Conservation (phyloP, 2,888 invertebrate species). For the Apamea monoglypha region DNA sequence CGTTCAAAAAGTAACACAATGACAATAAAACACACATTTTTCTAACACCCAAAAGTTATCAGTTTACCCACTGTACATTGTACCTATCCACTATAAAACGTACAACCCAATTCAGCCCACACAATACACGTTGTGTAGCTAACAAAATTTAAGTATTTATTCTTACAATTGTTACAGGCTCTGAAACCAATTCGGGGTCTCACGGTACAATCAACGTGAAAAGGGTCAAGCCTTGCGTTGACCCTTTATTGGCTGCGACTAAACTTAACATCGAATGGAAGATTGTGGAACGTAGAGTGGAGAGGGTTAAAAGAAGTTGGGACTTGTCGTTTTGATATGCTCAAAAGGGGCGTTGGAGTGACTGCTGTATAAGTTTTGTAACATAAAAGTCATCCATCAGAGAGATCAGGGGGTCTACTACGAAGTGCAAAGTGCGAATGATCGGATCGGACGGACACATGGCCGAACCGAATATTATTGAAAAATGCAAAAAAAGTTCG, state of each 20-base stretch:
- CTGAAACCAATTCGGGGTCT: constrained; percentile 53
- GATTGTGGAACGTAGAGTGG: constrained; percentile 18
- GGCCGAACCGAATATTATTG: no score
- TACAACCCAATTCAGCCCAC: constrained; percentile 37
- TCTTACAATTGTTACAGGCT: constrained; percentile 58
- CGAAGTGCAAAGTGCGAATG: no score
- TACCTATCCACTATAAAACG: constrained; percentile 16
- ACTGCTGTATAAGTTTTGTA: background rate
- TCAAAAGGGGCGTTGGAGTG: background rate
- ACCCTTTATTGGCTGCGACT: constrained; percentile 64
- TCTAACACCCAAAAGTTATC: constrained; percentile 26
- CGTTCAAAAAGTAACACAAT: background rate
- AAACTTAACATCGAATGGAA: constrained; percentile 58
- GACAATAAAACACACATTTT: background rate
- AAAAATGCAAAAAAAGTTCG: no score
- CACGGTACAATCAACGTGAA: constrained; percentile 65
- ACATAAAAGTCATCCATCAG: no score
- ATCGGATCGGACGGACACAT: no score
- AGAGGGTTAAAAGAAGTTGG: background rate
- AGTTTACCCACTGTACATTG: constrained; percentile 10
- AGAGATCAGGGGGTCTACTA: no score
- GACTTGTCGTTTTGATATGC: background rate
- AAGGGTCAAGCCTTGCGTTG: constrained; percentile 63
- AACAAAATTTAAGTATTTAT: constrained; percentile 69
- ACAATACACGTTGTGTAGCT: constrained; percentile 49